These are phyloP conservation scores for Fregetta grallaria DNA, from an alignment of 2,113 vertebrate species.

Conservation along the genomic window DNA sequence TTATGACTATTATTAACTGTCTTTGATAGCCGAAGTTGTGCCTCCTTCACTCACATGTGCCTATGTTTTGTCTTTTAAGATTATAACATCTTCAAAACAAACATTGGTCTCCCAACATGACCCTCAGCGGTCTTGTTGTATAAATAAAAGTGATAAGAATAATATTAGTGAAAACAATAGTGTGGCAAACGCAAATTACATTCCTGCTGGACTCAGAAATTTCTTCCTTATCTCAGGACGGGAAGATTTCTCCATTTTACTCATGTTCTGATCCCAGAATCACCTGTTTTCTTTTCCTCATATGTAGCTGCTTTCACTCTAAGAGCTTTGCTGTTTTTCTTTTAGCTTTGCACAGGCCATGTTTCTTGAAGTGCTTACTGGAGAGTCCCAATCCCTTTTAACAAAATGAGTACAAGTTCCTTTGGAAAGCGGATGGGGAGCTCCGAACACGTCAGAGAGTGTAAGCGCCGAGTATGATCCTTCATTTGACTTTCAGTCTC, in stretches of 20 bases:
- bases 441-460: background rate
- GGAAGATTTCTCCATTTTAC: background rate
- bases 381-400: background rate
- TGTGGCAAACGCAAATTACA: background rate
- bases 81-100: background rate
- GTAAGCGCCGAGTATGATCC: accelerated
- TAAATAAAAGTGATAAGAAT: conserved; percentile 4
- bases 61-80: background rate
- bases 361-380: background rate
- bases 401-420: background rate
- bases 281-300: background rate
- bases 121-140: background rate
- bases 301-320: background rate
- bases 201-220: background rate
- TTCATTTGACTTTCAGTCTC: background rate
- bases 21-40: background rate
- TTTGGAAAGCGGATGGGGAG: background rate
- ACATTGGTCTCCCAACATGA: background rate
- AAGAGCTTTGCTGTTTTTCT: background rate
- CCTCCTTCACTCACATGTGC: background rate
- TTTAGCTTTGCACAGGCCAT: background rate
- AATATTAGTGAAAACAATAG: background rate
- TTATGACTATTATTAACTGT: conserved; percentile 59
- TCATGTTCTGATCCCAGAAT: background rate
- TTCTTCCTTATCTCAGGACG: background rate